Base-by-base conservation (phyloP, 2,797 vertebrate species). In the Notoglanidium macrostoma region DNA sequence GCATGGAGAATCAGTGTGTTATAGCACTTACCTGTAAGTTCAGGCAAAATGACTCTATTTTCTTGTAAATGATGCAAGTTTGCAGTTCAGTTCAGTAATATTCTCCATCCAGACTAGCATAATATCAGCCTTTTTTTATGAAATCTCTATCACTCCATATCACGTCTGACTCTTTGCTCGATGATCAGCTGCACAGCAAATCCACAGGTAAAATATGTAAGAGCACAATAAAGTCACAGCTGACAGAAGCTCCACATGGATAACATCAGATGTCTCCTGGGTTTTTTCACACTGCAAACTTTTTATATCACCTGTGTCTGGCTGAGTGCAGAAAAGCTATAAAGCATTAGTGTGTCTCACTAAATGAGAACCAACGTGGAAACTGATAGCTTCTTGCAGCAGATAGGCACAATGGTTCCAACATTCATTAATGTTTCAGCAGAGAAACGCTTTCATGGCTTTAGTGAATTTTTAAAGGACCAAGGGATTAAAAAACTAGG, bases 381-480 rank as follows among this genome's bases (percentile, higher is more conserved):
- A 88, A 72, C 87, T 54, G 87, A 85, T 74, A 23, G 82, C 70
- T 82, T 29, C 70, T 54, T 14, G 9, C 57, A 65, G 65, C 54
- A 89, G 72, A 85, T 86, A 86, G 55, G 40, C 57, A 51, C 85
- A 70, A 85, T 86, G 46, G 74, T 59, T 85, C n/a, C 85, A 81
- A n/a, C 83, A 84, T 11, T 14, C 89, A 89, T 91, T 44, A 89
- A 88, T 86, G 70, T 91, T 91, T 91, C 81, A 89, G 77, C 14
- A 23, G 29, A 81, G 49, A 88, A 85, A 59, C 51, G 65, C 74
- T 89, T 85, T 88, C 85, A 90, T 57, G 70, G 55, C 35, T 65
- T 55, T 87, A 57, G 57, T 91, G 85, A 87, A 90, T 88, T 70
- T 91, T 90, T 89, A 83, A 89, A 73, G 67, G 26, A 68, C 86